Base-by-base conservation (phyloP, 1,140 invertebrate species). In the Melitaea cinxia region DNA sequence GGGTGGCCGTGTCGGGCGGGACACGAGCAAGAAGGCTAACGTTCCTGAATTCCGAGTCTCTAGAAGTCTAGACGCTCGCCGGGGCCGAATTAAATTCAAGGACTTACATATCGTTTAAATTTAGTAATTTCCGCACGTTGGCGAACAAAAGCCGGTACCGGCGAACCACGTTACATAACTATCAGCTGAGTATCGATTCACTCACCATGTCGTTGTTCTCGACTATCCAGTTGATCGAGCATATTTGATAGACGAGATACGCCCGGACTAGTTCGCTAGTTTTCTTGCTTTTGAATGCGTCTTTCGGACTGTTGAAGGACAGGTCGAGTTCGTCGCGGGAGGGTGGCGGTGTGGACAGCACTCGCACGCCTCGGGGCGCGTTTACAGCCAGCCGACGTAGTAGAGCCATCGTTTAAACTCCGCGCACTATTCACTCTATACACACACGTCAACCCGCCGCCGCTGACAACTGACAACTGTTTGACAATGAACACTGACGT, bases 141-240 rank as follows among this genome's bases (percentile, higher is more conserved):
- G 12, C 57, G 52, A 52, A 61, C 68, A 68, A 62, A 70, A 56
- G 70, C 72, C 74, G 78, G 75, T 59, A 64, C 70, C 56, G 71
- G n/a, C 69, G 62, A 65, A 42, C 70, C 58, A 65, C 61, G 68
- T 85, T 84, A 85, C 72, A 74, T 80, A 81, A 83, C 72, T 68
- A 62, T 60, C 70, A 75, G 65, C 66, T 72, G 69, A 42, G 19
- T 47, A 77, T 78, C 75, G 67, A 78, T 77, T 76, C 37, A 89
- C 93, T 94, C 93, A 99, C 98, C 95, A 95, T 94, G 92, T 95
- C 96, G 84, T 99, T 99, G 92, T 99, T 95, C 79, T 98, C 95
- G 52, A 99, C 98, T 58, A 99, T 91, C 80, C 94, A 95, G 72
- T 96, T 94, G 81, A 97, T 93, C 33, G 96, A 96, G 91, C 98